Evolutionary conservation across 2,888 invertebrate species (phyloP).

Genomic region (Pilophorus perplexus): DNA sequence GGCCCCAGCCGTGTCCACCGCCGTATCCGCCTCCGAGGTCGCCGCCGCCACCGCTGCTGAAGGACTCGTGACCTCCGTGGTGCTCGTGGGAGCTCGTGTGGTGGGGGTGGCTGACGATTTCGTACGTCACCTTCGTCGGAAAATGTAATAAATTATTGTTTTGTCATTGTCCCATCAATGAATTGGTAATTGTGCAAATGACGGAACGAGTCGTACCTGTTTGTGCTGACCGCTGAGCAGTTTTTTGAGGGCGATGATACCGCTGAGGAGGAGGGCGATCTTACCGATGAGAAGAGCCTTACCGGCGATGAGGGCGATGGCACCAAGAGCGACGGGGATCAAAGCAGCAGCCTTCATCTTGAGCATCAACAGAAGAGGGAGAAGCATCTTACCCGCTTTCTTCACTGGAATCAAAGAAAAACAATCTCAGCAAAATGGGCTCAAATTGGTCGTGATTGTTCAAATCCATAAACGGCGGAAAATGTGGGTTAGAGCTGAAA

Average conservation of each 20-base stretch:
- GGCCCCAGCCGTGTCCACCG: slow-evolving; percentile 63
- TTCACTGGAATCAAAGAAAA: slow-evolving; percentile 49
- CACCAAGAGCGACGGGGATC: slow-evolving; percentile 73
- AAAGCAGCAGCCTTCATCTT: slow-evolving; percentile 77
- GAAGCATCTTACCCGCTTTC: slow-evolving; percentile 74
- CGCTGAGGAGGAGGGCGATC: slow-evolving; percentile 76
- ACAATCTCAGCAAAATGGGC: neutral
- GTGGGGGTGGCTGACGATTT: slow-evolving; percentile 81
- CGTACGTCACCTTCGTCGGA: slow-evolving; percentile 85
- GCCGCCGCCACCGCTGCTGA: slow-evolving; percentile 59
- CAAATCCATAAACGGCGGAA: no score
- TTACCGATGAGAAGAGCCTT: slow-evolving; percentile 82
- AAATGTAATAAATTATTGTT: no score
- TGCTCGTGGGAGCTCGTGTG: slow-evolving; percentile 68
- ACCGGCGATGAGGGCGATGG: slow-evolving; percentile 80
- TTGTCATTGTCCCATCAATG: neutral
- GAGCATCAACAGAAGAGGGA: slow-evolving; percentile 71
- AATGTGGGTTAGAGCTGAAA: no score
- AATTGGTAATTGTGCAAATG: neutral
- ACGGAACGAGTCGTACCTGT: no score
- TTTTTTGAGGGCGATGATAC: slow-evolving; percentile 81
- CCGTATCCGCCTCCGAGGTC: slow-evolving; percentile 56
- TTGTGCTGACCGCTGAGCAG: slow-evolving; percentile 62
- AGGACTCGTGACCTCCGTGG: slow-evolving; percentile 62
- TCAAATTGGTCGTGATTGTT: neutral